These are phyloP conservation scores for Brachyhypopomus gauderio DNA, from an alignment of 2,113 vertebrate genomes.

Conservation along the genomic window DNA sequence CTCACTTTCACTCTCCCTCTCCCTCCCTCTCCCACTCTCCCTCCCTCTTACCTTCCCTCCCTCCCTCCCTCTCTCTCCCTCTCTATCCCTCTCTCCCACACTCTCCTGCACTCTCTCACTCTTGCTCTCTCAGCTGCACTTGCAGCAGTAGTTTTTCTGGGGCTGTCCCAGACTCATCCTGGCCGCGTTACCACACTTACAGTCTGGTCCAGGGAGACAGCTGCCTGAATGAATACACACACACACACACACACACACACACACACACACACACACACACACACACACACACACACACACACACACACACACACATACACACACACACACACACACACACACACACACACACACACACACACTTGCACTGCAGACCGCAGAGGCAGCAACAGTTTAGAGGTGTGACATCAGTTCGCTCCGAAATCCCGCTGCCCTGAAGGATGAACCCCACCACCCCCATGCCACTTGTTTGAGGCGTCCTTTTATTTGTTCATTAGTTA, in stretches of 20 bases:
- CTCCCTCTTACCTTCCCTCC: conserved; percentile 54
- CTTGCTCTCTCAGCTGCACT: not conserved
- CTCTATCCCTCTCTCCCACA: not conserved
- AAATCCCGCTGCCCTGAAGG: conserved; percentile 60
- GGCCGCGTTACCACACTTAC: conserved; percentile 16
- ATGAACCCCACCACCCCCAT: conserved; percentile 46
- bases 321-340: not conserved
- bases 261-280: conserved; percentile 23
- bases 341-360: conserved; percentile 25
- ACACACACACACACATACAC: not conserved
- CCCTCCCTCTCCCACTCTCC: conserved; percentile 56
- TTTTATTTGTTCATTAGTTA: conserved; percentile 53
- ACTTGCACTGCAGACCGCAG: not conserved
- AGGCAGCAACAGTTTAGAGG: conserved; percentile 61
- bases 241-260: conserved; percentile 24
- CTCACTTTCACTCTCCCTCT: conserved; percentile 50
- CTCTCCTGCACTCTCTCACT: not conserved
- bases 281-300: not conserved
- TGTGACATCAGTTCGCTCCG: conserved; percentile 62
- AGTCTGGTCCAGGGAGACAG: conserved; percentile 62
- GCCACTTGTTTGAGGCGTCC: conserved; percentile 53
- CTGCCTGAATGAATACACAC: conserved; percentile 59
- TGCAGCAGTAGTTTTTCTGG: conserved; percentile 18
- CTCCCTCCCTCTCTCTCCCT: not conserved
- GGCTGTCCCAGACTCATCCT: not conserved